Conservation (phyloP, 2,797 vertebrate genomes). For the Sardinella longiceps region DNA sequence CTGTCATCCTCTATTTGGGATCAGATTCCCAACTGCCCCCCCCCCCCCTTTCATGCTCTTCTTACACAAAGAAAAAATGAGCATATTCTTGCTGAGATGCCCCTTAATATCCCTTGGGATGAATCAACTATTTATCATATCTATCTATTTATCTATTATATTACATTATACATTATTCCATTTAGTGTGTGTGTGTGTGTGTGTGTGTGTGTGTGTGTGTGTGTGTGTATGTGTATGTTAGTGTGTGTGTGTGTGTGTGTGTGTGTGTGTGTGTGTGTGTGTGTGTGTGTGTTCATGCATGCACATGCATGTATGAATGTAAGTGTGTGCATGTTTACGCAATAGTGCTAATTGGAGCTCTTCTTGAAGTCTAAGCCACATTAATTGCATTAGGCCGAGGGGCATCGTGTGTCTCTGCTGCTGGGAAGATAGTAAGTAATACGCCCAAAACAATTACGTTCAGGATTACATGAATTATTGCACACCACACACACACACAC, state of each 20-base stretch:
- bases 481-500: neutral
- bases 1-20: neutral
- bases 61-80: neutral
- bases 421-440: neutral
- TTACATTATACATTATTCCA: no score
- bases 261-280: conserved; percentile 4
- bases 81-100: neutral
- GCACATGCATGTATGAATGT: conserved; percentile 1
- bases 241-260: no score
- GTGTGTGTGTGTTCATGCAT: no score
- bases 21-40: neutral
- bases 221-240: no score
- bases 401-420: neutral
- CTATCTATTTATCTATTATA: no score
- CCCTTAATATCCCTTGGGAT: neutral
- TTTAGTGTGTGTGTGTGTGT: no score
- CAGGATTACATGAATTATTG: conserved; percentile 1
- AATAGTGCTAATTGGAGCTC: neutral
- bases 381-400: neutral
- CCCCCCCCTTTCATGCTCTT: neutral
- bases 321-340: neutral
- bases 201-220: conserved; percentile 14
- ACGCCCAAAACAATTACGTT: neutral
- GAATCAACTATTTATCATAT: no score
- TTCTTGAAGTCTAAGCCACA: neutral